phyloP scores from a whole-genome alignment of 37 sponge, comb jelly and placozoan genomes.

The Haliclona indistincta region DNA sequence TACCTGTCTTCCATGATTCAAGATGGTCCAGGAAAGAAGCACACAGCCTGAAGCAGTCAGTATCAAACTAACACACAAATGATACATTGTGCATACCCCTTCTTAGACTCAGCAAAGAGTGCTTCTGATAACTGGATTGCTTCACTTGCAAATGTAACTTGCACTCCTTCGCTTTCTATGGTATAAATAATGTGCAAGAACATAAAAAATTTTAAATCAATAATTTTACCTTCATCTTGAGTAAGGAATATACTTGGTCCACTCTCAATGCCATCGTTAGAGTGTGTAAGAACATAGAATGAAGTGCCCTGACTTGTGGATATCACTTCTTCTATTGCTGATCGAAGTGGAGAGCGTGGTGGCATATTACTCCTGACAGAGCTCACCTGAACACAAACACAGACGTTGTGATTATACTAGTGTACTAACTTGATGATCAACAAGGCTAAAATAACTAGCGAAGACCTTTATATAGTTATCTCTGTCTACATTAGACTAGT shows the following conservation, averaged over 20 bases:
- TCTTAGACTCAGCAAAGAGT: not conserved
- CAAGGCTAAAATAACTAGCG: too few relatives aligned
- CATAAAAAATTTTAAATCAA: not conserved
- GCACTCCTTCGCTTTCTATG: constrained; percentile 24
- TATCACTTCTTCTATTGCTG: constrained; percentile 43
- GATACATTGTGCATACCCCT: not conserved
- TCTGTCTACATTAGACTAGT: too few relatives aligned
- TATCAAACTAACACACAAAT: not conserved
- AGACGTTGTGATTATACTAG: too few relatives aligned
- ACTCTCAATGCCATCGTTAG: not conserved
- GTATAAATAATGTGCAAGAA: not conserved
- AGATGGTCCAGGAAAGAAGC: constrained; percentile 67
- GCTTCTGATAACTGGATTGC: not conserved
- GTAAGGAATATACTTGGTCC: constrained; percentile 55
- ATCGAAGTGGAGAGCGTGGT: not conserved
- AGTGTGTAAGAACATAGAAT: constrained; percentile 37
- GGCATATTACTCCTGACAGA: too few relatives aligned
- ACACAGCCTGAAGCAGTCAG: constrained; percentile 27
- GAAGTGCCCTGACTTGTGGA: constrained; percentile 15
- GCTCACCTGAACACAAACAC: too few relatives aligned
- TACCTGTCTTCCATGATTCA: constrained; percentile 54
- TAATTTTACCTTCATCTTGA: constrained; percentile 48
- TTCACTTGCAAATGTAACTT: constrained; percentile 9
- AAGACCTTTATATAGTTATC: too few relatives aligned
- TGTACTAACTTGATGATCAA: too few relatives aligned